Base-by-base conservation (phyloP, 2,797 vertebrate species). In the Austrolebias charrua region DNA sequence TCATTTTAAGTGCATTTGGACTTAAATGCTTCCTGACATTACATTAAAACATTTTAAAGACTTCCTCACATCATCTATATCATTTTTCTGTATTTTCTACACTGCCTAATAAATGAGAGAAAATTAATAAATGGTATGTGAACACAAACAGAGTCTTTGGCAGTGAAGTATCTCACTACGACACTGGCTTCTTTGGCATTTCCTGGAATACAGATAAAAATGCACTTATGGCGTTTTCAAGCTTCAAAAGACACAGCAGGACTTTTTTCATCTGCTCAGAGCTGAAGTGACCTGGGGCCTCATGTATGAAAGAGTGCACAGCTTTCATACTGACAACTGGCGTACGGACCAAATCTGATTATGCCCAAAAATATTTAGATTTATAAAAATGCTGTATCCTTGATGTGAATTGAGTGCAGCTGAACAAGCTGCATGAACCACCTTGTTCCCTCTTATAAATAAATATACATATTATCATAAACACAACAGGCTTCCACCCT, bases 111-210 rank as follows among this genome's bases (percentile, higher is more conserved):
- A 51, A 56, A 55, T 38, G 31, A 66, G 46, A 66, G 31, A 38
- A 58, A 71, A 84, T 67, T 2, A 64, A 73, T 73, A 47, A 62
- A 66, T 49, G 52, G 46, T 31, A 68, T 66, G 66, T 38, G 44
- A 50, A 50, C 42, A 57, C 33, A 46, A 61, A 55, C 38, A 53
- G 50, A 35, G 35, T 11, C 20, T 52, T 64, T 61, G 44, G 50
- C 60, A 62, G 61, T 52, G 61, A 72, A 48, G 63, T 55, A 63
- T 78, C 24, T 55, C 40, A 55, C 50, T 73, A 50, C 51, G 71
- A 19, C 60, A 78, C 53, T 51, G 61, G 55, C 31, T 19, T 62
- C 64, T 75, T 56, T 63, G 75, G 77, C 20, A 83, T 76, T 86
- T 83, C 69, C 80, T 74, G 65, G 16, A 40, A 38, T 44, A 40